Base-by-base conservation (phyloP, 1,140 invertebrate genomes). In the Drosophila sp. region DNA sequence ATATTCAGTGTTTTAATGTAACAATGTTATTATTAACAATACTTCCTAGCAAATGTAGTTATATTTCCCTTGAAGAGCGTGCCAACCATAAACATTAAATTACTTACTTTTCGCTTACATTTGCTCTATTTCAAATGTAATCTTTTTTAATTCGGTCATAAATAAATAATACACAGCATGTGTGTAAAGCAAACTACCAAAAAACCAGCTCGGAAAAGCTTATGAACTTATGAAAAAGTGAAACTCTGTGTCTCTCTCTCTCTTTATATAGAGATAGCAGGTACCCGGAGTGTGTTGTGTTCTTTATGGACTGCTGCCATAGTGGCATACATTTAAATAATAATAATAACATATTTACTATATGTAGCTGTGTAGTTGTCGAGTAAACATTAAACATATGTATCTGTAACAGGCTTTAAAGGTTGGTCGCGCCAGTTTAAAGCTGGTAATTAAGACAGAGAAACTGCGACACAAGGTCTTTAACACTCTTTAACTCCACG, bases 221-320 rank as follows among this genome's bases (percentile, higher is more conserved):
- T 71, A 65, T 74, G 58, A 38, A 53, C 45, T 73, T 80, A 79
- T 79, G 79, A 29, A 75, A 83, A 89, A 89, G 83, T 89, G 83
- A 89, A 89, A 89, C 70, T 83, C 56, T 27, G 34, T n/a, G n/a
- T n/a, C n/a, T n/a, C n/a, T n/a, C n/a, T n/a, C n/a, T n/a, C n/a
- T n/a, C n/a, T n/a, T n/a, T n/a, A n/a, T 29, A 27, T 51, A 27
- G 34, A 1, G 57, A 72, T 63, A 78, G 45, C 53, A 69, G 56
- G 56, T 59, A 70, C 74, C 69, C 18, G 36, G 51, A 50, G 25
- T 32, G 43, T 72, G 29, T 4, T 9, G 25, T 6, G 14, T 46
- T 53, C 46, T 56, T 36, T 13, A 25, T 32, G 34, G 21, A 13
- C 51, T 66, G 63, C 54, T n/a, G n/a, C 38, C 70, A n/a, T n/a